Conservation (phyloP, 1,140 invertebrate species). For the Drosophila kurseongensis region DNA sequence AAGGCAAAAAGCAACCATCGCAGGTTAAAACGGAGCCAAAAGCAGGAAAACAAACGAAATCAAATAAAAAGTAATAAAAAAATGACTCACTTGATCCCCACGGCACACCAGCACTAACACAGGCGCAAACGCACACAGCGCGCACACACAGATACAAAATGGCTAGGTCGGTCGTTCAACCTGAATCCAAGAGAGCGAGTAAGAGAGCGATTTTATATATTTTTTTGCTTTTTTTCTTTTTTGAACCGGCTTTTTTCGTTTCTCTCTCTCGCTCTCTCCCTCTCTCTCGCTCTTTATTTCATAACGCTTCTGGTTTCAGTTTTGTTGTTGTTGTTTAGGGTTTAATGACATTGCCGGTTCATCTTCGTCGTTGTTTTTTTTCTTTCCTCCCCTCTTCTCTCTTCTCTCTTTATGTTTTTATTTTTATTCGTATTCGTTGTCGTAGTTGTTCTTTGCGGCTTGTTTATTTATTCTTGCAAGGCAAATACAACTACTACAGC, state of each 20-base stretch:
- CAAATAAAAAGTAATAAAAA: slow-evolving; percentile 73
- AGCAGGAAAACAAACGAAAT: slow-evolving; percentile 62
- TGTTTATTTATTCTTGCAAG: slow-evolving; percentile 78
- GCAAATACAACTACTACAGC: slow-evolving; percentile 49
- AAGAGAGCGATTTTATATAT: slow-evolving; percentile 12
- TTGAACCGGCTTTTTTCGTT: slow-evolving; percentile 54
- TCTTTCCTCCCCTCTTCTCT: slow-evolving; percentile 8
- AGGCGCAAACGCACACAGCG: slow-evolving; percentile 9
- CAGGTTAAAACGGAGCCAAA: slow-evolving; percentile 31
- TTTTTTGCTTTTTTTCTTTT: slow-evolving; percentile 1
- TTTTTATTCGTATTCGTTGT: slow-evolving; percentile 56
- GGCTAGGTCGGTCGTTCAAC: slow-evolving; percentile 84
- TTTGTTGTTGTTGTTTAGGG: slow-evolving; percentile 82
- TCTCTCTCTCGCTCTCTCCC: slow-evolving; percentile 19
- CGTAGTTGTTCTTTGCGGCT: slow-evolving; percentile 47
- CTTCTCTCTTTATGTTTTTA: slow-evolving; percentile 21
- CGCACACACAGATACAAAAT: slow-evolving; percentile 61
- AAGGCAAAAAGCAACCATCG: slow-evolving; percentile 14
- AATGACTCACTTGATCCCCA: slow-evolving; percentile 80
- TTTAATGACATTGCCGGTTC: slow-evolving; percentile 84
- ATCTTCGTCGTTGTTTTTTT: slow-evolving; percentile 53
- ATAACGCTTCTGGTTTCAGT: slow-evolving; percentile 80
- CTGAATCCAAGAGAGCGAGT: slow-evolving; percentile 53
- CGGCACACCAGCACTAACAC: slow-evolving; percentile 48
- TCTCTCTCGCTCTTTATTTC: slow-evolving; percentile 62